These are phyloP conservation scores for Sympetrum striolatum DNA, from an alignment of 2,888 invertebrate species.

Conservation along the genomic window DNA sequence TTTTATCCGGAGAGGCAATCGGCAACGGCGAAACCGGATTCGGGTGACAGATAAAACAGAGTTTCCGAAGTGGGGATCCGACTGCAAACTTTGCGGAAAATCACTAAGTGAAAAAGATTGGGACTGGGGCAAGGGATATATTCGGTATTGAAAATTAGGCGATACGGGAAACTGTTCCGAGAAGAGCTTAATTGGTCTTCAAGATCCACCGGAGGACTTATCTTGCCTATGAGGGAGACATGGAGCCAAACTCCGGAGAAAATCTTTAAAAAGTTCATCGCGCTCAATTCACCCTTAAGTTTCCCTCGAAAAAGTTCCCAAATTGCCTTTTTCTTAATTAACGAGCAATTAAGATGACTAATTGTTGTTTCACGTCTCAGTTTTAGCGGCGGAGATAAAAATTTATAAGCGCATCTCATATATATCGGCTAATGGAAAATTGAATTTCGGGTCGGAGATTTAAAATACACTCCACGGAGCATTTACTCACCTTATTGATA, in stretches of 20 bases:
- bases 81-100: too few relatives aligned
- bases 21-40: too few relatives aligned
- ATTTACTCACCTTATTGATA: too few relatives aligned
- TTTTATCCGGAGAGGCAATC: too few relatives aligned
- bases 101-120: too few relatives aligned
- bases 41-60: too few relatives aligned
- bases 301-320: neutral
- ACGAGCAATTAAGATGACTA: neutral
- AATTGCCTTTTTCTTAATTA: neutral
- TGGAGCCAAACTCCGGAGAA: neutral
- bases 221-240: neutral
- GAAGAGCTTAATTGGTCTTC: neutral
- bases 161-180: too few relatives aligned
- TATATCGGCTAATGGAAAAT: neutral
- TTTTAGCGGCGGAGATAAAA: neutral
- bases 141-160: too few relatives aligned
- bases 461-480: neutral
- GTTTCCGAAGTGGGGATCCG: too few relatives aligned
- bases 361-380: neutral
- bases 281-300: neutral
- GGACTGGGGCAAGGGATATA: too few relatives aligned
- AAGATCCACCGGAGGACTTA: neutral
- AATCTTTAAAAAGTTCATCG: neutral
- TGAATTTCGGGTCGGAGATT: neutral
- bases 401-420: neutral